A percentile compares a stretch with the other conserved stretches of the same genome.
These are phyloP conservation scores for Smithornis capensis DNA, from an alignment of 2,113 vertebrate genomes.

Conservation along the genomic window DNA sequence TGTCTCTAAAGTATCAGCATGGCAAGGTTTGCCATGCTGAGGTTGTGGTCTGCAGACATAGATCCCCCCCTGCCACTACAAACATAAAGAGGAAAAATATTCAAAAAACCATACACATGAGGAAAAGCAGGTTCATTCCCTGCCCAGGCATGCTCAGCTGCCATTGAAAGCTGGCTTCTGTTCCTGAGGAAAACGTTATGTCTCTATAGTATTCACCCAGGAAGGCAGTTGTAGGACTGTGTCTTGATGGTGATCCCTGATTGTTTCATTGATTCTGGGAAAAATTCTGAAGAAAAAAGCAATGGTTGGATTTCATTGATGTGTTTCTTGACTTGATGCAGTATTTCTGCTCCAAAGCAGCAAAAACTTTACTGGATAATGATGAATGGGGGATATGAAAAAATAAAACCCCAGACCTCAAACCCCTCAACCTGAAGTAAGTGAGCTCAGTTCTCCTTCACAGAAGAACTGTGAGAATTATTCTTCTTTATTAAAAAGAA, in stretches of 20 bases:
- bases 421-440: neutral
- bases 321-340: neutral
- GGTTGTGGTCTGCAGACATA: neutral
- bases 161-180: neutral
- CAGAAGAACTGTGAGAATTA: conserved; percentile 71
- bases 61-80: neutral
- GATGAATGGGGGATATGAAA: neutral
- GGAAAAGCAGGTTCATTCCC: neutral
- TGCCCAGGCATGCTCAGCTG: neutral
- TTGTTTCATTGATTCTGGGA: neutral
- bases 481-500: conserved; percentile 73
- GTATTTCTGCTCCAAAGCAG: neutral
- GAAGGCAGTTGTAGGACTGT: neutral
- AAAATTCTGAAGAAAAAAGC: neutral
- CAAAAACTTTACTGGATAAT: neutral
- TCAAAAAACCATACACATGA: rapidly evolving
- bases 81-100: neutral
- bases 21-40: neutral
- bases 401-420: neutral
- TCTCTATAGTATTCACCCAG: neutral
- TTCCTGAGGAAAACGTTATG: neutral
- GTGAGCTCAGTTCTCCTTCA: conserved; percentile 51
- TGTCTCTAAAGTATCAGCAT: neutral
- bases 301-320: rapidly evolving
- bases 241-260: neutral